Evolutionary conservation across 2,113 vertebrate species (phyloP), one percentile per base, ranked within the genome.

Genomic region (Colaptes auratus): DNA sequence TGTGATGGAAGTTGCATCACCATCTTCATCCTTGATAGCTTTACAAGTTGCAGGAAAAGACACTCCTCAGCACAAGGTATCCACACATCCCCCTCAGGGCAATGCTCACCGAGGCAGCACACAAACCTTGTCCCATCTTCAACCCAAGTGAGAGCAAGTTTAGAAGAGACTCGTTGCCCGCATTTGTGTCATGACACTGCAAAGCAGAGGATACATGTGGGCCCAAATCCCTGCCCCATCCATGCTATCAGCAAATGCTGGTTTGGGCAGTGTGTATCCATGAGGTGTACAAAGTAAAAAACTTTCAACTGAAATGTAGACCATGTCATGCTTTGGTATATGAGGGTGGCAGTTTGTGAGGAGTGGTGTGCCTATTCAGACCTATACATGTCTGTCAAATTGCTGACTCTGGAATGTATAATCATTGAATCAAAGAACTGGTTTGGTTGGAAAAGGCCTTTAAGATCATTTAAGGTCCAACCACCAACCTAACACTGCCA

Each of bases 71-170:
- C 39, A 46, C 65, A 33, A 35, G 53, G 27, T 35, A 52, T 27
- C 48, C 28, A 24, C 15, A 14, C 10, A 23, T 33, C 28, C 6
- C 7, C 35, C 20, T 21, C 0, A 2, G 20, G 8, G 44, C 0
- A 0, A 28, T 25, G 24, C 12, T 53, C 1, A 1, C 53, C 48
- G 12, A 25, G n/a, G 23, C 1, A 1, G 33, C 1, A 4, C 31
- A 21, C 50, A 70, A 44, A 71, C 44, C 56, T 70, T 27, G 27
- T 18, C 55, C 5, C 1, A 0, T 61, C 44, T n/a, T 33, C 60
- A 60, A 36, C 30, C 25, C 60, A 64, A 69, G 18, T 8, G 14
- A 60, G 27, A 79, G 14, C n/a, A 36, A 50, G 42, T 69, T n/a
- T 53, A 28, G 24, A 59, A 28, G 56, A 77, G 56, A 16, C 20